Evolutionary conservation across 2,113 vertebrate genomes (phyloP).

Genomic region (Antigone vipio): DNA sequence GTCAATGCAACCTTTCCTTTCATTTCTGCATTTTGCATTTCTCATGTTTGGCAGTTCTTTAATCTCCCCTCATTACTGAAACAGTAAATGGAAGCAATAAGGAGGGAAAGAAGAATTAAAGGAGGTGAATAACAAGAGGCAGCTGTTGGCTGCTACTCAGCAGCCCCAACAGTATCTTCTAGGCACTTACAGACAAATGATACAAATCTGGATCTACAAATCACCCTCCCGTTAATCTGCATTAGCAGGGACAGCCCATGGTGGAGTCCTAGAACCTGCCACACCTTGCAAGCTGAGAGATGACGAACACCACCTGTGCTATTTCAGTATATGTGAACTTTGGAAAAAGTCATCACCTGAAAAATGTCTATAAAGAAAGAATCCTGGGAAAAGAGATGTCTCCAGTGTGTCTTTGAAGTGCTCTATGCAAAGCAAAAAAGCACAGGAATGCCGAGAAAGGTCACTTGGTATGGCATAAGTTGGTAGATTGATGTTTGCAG

Average conservation of each 20-base stretch:
- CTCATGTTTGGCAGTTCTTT: constrained; percentile 26
- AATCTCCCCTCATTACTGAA: neutral
- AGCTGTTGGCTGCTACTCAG: constrained; percentile 8
- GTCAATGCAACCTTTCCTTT: neutral
- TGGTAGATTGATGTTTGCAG: neutral
- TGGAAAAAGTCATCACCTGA: neutral
- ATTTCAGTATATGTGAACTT: neutral
- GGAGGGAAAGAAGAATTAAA: neutral
- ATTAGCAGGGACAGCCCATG: neutral
- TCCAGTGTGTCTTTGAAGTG: neutral
- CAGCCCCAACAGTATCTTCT: neutral
- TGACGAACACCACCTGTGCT: neutral
- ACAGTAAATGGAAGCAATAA: neutral
- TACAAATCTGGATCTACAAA: neutral
- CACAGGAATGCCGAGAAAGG: neutral
- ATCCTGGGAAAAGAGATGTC: neutral
- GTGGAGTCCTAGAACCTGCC: neutral
- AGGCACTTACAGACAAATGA: neutral
- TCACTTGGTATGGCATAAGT: neutral
- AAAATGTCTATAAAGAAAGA: neutral
- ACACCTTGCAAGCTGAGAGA: neutral
- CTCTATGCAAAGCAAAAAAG: neutral
- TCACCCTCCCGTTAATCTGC: neutral
- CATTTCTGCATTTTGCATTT: neutral
- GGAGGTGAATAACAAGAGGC: constrained; percentile 22